phyloP scores from a whole-genome alignment of 2,113 vertebrate species.

The Entomyzon cyanotis region DNA sequence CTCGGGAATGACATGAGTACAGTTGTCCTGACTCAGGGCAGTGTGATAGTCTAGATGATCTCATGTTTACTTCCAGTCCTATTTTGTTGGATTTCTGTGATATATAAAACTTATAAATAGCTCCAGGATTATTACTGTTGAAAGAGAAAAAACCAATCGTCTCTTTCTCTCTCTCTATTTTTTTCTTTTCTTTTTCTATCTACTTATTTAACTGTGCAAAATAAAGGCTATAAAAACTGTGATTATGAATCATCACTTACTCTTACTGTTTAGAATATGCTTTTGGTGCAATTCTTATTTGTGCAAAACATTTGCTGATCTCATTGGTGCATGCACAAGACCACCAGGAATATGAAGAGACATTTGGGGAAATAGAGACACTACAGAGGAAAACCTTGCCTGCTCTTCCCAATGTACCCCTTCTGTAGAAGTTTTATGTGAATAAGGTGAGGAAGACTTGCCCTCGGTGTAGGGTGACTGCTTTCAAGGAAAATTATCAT shows the following conservation, averaged over 20 bases:
- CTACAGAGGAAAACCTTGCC: not conserved
- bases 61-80: constrained; percentile 38
- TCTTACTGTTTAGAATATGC: not conserved
- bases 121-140: not conserved
- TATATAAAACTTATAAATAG: not conserved
- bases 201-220: not conserved
- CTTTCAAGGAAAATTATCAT: constrained; percentile 28
- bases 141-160: not conserved
- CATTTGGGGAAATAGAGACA: not conserved
- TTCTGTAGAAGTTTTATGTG: not conserved
- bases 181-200: not conserved
- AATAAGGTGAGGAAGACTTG: not conserved
- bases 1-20: not conserved
- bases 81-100: constrained; percentile 39
- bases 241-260: not conserved
- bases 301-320: not conserved
- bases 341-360: not conserved
- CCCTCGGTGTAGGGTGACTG: not conserved
- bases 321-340: not conserved
- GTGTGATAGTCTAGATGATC: constrained; percentile 25
- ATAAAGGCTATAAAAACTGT: not conserved
- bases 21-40: constrained; percentile 42
- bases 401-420: not conserved
- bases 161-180: too few relatives aligned
- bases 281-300: not conserved